A percentile compares a stretch with the other conserved stretches of the same genome.
phyloP scores from a whole-genome alignment of 92 coral and sea anemone genomes.

The Umimayanthus chanpuru region DNA sequence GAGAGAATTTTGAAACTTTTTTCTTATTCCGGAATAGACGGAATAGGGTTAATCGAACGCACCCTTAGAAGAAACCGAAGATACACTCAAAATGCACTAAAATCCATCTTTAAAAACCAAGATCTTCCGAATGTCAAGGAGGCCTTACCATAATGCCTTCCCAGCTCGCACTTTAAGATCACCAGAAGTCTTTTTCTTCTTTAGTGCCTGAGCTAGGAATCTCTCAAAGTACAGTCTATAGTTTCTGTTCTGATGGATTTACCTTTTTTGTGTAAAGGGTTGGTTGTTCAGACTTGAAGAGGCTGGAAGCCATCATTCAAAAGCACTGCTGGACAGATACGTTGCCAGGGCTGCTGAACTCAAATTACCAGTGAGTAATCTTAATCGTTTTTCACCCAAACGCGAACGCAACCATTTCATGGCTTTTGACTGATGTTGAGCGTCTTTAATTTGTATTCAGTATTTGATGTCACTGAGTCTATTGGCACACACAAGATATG shows the following conservation, averaged over 20 bases:
- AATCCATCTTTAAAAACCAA: too few relatives aligned
- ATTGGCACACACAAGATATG: conserved; percentile 81
- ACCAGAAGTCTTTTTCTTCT: neutral
- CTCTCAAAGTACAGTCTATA: too few relatives aligned
- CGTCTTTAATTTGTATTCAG: conserved; percentile 44
- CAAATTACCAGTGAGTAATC: conserved; percentile 80
- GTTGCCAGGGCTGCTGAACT: conserved; percentile 91
- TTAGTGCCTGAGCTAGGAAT: neutral
- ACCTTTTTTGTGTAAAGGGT: conserved; percentile 58
- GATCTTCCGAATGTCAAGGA: too few relatives aligned
- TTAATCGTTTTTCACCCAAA: neutral
- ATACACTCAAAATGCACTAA: too few relatives aligned
- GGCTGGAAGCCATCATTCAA: conserved; percentile 89
- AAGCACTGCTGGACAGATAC: conserved; percentile 85
- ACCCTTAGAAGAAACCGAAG: neutral
- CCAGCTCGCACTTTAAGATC: neutral
- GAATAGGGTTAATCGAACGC: too few relatives aligned
- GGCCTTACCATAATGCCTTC: neutral
- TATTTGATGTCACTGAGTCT: conserved; percentile 86
- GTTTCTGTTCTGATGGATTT: neutral
- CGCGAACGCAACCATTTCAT: neutral
- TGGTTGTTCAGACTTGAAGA: conserved; percentile 87
- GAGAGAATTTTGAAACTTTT: too few relatives aligned
- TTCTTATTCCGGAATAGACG: too few relatives aligned
- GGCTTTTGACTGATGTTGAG: neutral